These are phyloP conservation scores for Mellilla xanthometata DNA, from an alignment of 2,888 invertebrate species.

Conservation along the genomic window DNA sequence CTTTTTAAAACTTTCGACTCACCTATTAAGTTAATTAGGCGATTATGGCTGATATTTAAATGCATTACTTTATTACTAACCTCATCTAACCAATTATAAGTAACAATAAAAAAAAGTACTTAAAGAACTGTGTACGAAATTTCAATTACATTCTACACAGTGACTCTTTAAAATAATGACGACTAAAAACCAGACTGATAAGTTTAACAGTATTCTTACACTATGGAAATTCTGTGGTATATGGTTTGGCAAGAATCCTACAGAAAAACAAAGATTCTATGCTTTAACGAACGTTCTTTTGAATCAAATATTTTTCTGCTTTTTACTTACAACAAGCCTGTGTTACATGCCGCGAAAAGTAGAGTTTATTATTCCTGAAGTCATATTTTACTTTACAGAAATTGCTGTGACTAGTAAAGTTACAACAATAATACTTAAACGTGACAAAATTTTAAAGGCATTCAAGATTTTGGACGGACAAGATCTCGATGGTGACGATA, in stretches of 20 bases:
- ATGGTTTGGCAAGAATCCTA: conserved; percentile 47
- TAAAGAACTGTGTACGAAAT: too few species aligned
- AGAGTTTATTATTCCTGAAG: conserved; percentile 56
- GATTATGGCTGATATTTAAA: too few species aligned
- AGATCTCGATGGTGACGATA: conserved; percentile 46
- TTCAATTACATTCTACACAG: not conserved
- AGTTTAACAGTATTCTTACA: conserved; percentile 49
- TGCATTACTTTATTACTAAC: too few species aligned
- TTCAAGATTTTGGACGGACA: conserved; percentile 55
- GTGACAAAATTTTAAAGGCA: conserved; percentile 45
- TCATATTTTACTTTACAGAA: conserved; percentile 59
- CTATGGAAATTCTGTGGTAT: conserved; percentile 54
- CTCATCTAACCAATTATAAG: too few species aligned
- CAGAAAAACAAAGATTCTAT: conserved; percentile 52
- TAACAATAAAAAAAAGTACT: too few species aligned
- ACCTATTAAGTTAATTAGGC: too few species aligned
- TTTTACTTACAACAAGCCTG: conserved; percentile 58
- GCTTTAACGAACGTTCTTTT: conserved; percentile 44
- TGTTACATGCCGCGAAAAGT: conserved; percentile 53
- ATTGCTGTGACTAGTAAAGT: conserved; percentile 53
- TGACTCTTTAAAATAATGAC: conserved; percentile 18
- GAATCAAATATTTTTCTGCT: conserved; percentile 46
- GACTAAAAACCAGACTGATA: conserved; percentile 38
- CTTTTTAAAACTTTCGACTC: not conserved
- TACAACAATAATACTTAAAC: conserved; percentile 49